These are phyloP conservation scores for Aphyosemion australe DNA, from an alignment of 2,113 vertebrate species.

Conservation along the genomic window DNA sequence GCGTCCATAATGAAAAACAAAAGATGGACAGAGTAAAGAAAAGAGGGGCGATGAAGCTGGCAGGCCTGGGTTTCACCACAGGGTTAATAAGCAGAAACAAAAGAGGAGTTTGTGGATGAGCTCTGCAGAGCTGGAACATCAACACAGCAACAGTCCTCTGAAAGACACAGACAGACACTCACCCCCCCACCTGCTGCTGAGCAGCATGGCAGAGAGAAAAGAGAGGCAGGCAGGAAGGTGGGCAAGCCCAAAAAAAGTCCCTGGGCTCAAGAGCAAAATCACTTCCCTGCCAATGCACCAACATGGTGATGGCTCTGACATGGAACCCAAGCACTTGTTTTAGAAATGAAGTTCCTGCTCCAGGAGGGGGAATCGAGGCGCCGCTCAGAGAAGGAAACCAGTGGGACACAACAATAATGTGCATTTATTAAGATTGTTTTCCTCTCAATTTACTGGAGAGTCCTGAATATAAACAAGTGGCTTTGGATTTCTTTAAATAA, in stretches of 20 bases:
- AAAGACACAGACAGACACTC: conserved; percentile 46
- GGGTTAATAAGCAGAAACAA: conserved; percentile 70
- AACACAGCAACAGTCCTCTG: conserved; percentile 49
- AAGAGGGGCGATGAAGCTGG: neutral
- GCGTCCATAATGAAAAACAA: conserved; percentile 45
- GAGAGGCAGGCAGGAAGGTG: conserved; percentile 6
- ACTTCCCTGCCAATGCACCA: neutral
- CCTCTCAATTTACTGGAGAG: neutral
- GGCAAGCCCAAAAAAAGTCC: conserved; percentile 5
- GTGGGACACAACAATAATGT: too few relatives aligned
- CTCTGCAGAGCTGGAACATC: conserved; percentile 47
- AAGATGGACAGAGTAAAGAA: conserved; percentile 18
- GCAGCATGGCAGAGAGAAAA: conserved; percentile 35
- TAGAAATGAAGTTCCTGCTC: neutral
- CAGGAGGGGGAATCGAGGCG: too few relatives aligned
- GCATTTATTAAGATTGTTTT: too few relatives aligned
- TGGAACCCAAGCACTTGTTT: neutral
- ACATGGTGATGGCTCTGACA: neutral
- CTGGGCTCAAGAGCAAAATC: neutral
- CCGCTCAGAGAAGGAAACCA: too few relatives aligned
- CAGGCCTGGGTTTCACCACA: conserved; percentile 8
- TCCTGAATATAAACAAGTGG: neutral
- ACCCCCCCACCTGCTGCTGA: conserved; percentile 33
- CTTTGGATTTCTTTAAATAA: neutral
- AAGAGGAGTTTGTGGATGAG: conserved; percentile 50